Base-by-base conservation (phyloP, 2,888 invertebrate genomes). In the Zaprionus obscuricornis region DNA sequence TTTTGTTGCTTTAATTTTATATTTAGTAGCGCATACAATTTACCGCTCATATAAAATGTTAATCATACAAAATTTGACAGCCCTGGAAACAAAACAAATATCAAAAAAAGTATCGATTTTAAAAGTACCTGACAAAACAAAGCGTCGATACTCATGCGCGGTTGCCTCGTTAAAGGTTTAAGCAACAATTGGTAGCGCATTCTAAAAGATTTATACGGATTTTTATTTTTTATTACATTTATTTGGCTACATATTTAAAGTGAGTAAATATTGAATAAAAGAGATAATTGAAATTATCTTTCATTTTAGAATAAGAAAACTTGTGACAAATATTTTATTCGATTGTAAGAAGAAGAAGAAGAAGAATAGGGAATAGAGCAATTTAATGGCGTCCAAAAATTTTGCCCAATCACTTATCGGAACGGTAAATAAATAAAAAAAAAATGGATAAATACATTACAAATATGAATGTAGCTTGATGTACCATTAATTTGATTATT, bases 341-440 rank as follows among this genome's bases (percentile, higher is more conserved):
- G 3, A 29, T 6, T 29, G 11, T 29, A 29, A 29, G 11, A 29
- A 18, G 11, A 20, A 16, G 42, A 42, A 36, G 16, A 26, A 24
- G 29, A 52, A 51, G 46, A 16, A 46, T 59, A 33, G n/a, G 10
- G 45, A 34, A n/a, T 34, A 27, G 1, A 6, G 14, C 49, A 40
- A n/a, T 24, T 8, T 40, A 7, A 63, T 90, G 90, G 89, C 82
- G 88, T 55, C 65, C 75, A 14, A 78, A 87, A 66, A n/a, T n/a
- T n/a, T 67, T 89, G 56, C 87, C 82, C 50, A 78, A 79, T 20
- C 82, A 82, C 66, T 87, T 37, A 66, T n/a, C 66, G 55, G 85
- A 89, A 71, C 88, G 90, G 89, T 89, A 89, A 88, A 77, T 88
- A 74, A 33, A 36, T 40, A n/a, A 13, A 29, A 89, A 88, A 77